Base-by-base conservation (phyloP, 1,140 invertebrate genomes). In the Drosophila sucinea region DNA sequence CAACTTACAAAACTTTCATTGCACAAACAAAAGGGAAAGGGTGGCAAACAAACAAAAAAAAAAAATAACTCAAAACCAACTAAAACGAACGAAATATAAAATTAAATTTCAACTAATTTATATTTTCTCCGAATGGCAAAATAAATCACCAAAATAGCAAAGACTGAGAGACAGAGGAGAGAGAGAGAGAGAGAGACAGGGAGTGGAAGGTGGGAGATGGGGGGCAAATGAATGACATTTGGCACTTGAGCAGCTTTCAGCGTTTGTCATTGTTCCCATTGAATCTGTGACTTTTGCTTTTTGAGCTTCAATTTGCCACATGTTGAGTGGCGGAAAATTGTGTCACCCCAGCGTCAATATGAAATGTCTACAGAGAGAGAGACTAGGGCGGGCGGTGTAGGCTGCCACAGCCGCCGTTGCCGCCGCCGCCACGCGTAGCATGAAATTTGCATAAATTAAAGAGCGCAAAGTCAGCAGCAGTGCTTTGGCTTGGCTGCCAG, bases 391-490 rank as follows among this genome's bases (percentile, higher is more conserved):
- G 62, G 30, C 58, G 78, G 60, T 74, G 60, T 62, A 58, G 61
- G 55, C 58, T 30, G 77, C 76, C 10, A 17, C 33, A 1, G 33
- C 8, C 33, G 5, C 33, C 33, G 5, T 8, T 4, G 11, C 10
- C 3, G 23, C 44, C 44, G 55, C 55, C 38, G 77, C 84, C 83
- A 87, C 79, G 83, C 83, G 83, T 80, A 83, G 79, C 83, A 87
- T 87, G 70, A 87, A 83, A 87, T 87, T 87, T 87, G 63, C 83
- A 87, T 87, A 87, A 80, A 87, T 87, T 87, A 89, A 87, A 73
- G 67, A 71, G 60, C 55, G 67, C 78, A 66, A 51, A 68, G 61
- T 71, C 70, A 81, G 70, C 73, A 58, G 29, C 44, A 51, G 44
- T 51, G 44, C 44, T 51, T 51, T 51, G 44, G 23, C 7, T 25